Conservation (phyloP, 2,888 invertebrate species). For the Drosophila neotestacea region DNA sequence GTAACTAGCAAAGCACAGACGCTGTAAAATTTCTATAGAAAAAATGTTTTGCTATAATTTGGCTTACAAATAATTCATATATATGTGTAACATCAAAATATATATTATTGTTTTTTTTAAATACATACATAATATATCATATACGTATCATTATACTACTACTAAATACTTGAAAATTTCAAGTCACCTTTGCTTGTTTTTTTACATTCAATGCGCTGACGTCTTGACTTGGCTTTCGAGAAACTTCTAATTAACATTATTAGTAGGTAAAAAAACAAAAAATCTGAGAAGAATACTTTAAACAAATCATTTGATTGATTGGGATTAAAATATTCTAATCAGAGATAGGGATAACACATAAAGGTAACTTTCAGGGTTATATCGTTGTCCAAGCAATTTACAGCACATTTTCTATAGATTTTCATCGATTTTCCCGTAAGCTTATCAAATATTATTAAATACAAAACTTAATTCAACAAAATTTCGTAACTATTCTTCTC, state of each 20-base stretch:
- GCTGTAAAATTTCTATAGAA: constrained; percentile 68
- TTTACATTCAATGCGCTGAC: constrained; percentile 43
- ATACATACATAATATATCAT: constrained; percentile 39
- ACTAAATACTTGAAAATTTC: constrained; percentile 12
- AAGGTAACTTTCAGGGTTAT: constrained; percentile 4
- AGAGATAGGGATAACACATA: constrained; percentile 1
- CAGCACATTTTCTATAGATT: constrained; percentile 33
- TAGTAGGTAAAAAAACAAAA: constrained; percentile 20
- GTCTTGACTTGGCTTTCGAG: constrained; percentile 39
- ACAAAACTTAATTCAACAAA: constrained; percentile 61
- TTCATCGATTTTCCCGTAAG: constrained; percentile 18
- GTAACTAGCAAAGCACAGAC: constrained; percentile 73
- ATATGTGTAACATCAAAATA: constrained; percentile 73
- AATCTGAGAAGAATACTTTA: neutral
- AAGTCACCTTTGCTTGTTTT: constrained; percentile 15
- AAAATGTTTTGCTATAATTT: constrained; percentile 69
- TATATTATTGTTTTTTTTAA: constrained; percentile 41
- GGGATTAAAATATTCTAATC: neutral
- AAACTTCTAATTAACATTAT: constrained; percentile 16
- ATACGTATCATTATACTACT: constrained; percentile 15
- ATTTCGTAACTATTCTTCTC: constrained; percentile 35
- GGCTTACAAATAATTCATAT: constrained; percentile 76
- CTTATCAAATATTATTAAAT: constrained; percentile 32
- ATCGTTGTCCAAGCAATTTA: constrained; percentile 37
- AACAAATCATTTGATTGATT: neutral